These are phyloP conservation scores for Porites lobata DNA, from an alignment of 92 coral and sea anemone genomes.

Conservation along the genomic window DNA sequence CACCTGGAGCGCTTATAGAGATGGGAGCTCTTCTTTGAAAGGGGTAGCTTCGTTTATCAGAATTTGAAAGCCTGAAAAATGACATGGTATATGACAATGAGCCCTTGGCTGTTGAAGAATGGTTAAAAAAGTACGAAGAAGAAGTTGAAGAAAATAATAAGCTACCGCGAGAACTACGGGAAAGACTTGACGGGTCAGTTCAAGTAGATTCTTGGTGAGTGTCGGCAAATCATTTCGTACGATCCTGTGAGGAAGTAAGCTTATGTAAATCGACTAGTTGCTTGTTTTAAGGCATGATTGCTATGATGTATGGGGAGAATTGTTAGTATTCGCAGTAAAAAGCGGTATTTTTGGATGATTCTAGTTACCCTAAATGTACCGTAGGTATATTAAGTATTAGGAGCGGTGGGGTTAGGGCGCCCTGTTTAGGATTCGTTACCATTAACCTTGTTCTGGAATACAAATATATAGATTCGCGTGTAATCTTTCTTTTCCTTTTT, in stretches of 20 bases:
- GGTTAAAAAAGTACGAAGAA: neutral
- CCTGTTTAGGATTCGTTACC: too few species aligned
- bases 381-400: too few species aligned
- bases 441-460: too few species aligned
- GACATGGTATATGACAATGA: neutral
- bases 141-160: neutral
- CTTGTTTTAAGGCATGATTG: neutral
- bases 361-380: neutral
- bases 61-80: neutral
- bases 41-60: neutral
- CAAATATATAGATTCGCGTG: too few species aligned
- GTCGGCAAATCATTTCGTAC: too few species aligned
- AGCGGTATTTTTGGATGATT: conserved; percentile 5
- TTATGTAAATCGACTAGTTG: neutral
- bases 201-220: neutral
- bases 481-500: too few species aligned
- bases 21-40: too few species aligned
- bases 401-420: too few species aligned
- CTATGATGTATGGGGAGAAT: neutral
- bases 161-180: neutral
- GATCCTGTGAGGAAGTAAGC: too few species aligned
- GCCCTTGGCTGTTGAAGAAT: neutral
- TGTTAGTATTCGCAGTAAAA: neutral
- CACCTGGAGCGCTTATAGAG: too few species aligned
- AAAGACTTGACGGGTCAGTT: neutral